phyloP scores from a whole-genome alignment of 1,140 invertebrate genomes.

The Drepana arcuata region DNA sequence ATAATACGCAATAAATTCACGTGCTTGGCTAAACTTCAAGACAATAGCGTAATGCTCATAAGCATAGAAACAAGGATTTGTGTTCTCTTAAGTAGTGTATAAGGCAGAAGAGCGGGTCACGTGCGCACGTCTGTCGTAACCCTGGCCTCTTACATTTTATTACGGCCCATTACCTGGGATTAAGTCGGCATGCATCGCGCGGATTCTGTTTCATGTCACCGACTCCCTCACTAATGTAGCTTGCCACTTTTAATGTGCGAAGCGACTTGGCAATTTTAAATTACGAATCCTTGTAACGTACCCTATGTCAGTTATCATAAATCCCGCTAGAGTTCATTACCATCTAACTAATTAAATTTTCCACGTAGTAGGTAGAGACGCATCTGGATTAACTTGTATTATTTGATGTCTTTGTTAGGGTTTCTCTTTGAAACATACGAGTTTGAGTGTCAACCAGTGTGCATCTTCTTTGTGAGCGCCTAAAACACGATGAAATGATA shows the following conservation, averaged over 20 bases:
- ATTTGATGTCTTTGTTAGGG: no score
- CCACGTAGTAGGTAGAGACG: no score
- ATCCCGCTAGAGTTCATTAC: no score
- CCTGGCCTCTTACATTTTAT: slow-evolving; percentile 63
- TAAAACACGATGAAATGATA: no score
- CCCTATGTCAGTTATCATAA: background rate
- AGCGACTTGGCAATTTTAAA: slow-evolving; percentile 2
- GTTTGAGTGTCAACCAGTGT: no score
- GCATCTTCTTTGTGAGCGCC: no score
- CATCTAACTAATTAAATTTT: no score
- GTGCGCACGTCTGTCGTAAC: slow-evolving; percentile 58
- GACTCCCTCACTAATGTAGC: slow-evolving; percentile 18
- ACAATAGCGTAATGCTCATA: no score
- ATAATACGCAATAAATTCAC: no score
- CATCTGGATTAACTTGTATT: no score
- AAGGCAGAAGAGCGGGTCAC: slow-evolving; percentile 43
- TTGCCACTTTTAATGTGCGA: slow-evolving; percentile 12
- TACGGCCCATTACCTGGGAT: slow-evolving; percentile 57
- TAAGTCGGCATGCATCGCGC: slow-evolving; percentile 39
- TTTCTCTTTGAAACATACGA: no score
- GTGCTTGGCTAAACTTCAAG: no score
- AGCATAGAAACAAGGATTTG: slow-evolving; percentile 28
- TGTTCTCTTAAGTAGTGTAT: slow-evolving; percentile 37
- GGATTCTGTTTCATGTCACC: slow-evolving; percentile 42
- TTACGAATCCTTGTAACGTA: background rate